Evolutionary conservation across 1,140 invertebrate species (phyloP), one percentile per base, ranked within the genome.

Genomic region (Triops cancriformis): DNA sequence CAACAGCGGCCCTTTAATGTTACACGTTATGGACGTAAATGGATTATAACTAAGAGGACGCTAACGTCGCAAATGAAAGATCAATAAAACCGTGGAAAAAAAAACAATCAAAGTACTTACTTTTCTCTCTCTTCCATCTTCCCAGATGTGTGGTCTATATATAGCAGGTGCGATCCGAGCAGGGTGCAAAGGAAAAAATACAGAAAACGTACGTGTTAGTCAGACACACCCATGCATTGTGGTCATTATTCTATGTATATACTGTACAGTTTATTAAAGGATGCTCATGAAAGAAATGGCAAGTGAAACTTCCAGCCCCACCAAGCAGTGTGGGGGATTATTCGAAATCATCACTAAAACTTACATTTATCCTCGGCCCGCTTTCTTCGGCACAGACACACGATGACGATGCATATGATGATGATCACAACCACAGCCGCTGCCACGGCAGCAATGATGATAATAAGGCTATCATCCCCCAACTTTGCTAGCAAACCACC

Each of bases 341-440:
- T 6, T 64, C n/a, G n/a, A 26, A n/a, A 27, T 23, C 5, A 77
- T 72, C 5, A 14, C n/a, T 41, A 45, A 26, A 82, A 93, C 93
- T 94, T 87, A 95, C 93, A 94, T 91, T 95, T 94, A 82, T 92
- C 91, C 81, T 91, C 90, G 76, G 90, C 90, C 80, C 92, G 87
- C 85, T 92, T 92, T 77, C 91, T 87, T 78, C 91, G 87, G 84
- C 93, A 94, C 79, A 94, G 88, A 82, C 93, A 88, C 82, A 93
- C 92, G 82, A 95, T 92, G 80, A 93, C 89, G 82, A 93, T 89
- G 84, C 92, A 93, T 78, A 94, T 90, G 77, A 95, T 89, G 73
- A 94, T 88, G 73, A 94, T 89, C 79, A 93, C 88, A 73, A 95
- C 84, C 73, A 95, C 87, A 45, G 93, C 86, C 5, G 89, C 89